phyloP scores from a whole-genome alignment of 2,888 invertebrate genomes.

The Phrixothrix hirtus region DNA sequence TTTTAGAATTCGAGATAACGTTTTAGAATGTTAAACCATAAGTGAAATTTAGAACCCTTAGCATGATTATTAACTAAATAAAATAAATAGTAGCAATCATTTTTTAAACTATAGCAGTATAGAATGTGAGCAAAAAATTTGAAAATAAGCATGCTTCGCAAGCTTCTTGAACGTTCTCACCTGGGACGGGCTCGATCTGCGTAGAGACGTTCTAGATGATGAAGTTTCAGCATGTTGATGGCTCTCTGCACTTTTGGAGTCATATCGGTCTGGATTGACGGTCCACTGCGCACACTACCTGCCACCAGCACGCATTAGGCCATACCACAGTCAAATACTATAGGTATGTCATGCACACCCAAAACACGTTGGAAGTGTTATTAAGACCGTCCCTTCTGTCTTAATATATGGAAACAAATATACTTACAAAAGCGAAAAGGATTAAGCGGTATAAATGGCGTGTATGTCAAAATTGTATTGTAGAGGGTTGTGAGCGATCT shows the following conservation, averaged over 20 bases:
- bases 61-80: background rate
- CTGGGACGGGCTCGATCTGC: conserved; percentile 54
- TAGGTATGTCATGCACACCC: conserved; percentile 22
- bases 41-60: no score
- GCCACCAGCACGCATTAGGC: conserved; percentile 54
- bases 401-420: conserved; percentile 11
- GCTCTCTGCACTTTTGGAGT: conserved; percentile 53
- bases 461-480: conserved; percentile 1
- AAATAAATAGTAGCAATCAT: background rate
- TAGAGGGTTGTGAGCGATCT: conserved; percentile 12
- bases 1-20: no score
- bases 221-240: conserved; percentile 54
- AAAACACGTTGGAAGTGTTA: conserved; percentile 19
- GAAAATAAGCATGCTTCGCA: background rate
- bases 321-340: conserved; percentile 19
- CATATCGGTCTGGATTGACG: conserved; percentile 40
- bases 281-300: conserved; percentile 56
- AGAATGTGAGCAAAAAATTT: background rate
- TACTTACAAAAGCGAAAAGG: conserved; percentile 10
- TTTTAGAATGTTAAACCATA: no score
- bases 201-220: conserved; percentile 54
- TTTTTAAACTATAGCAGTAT: no score
- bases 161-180: conserved; percentile 44
- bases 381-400: conserved; percentile 22
- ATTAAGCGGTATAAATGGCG: background rate